Percentiles rank a stretch among this genome's conserved stretches.
phyloP scores from a whole-genome alignment of 2,797 vertebrate genomes.

The Leucoraja ocellata region DNA sequence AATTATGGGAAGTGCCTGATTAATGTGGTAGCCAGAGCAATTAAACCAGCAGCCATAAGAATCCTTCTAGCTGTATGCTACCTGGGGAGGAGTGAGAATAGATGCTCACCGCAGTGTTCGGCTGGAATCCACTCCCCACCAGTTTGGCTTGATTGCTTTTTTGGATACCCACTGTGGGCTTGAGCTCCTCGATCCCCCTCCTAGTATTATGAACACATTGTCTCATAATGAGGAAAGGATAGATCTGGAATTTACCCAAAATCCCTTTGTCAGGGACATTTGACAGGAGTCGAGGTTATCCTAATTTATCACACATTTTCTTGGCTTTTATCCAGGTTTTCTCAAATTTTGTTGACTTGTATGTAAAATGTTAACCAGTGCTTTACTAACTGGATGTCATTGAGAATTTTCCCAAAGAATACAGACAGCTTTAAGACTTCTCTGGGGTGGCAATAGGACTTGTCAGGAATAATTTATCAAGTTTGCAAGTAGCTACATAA shows the following conservation, averaged over 20 bases:
- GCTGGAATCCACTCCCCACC: slow-evolving; percentile 75
- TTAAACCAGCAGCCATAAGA: slow-evolving; percentile 77
- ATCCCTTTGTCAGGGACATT: slow-evolving; percentile 75
- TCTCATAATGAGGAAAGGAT: slow-evolving; percentile 64
- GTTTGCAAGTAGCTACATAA: background rate
- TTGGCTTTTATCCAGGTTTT: slow-evolving; percentile 36
- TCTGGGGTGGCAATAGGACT: background rate
- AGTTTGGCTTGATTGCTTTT: slow-evolving; percentile 87
- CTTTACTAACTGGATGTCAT: slow-evolving; percentile 20
- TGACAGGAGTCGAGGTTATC: slow-evolving; percentile 67
- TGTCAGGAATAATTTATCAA: background rate
- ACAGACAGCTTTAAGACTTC: background rate
- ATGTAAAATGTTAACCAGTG: slow-evolving; percentile 21
- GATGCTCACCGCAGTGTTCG: slow-evolving; percentile 61
- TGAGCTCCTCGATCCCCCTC: slow-evolving; percentile 65
- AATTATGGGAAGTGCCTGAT: slow-evolving; percentile 70
- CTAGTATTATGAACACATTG: slow-evolving; percentile 67
- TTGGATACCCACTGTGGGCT: slow-evolving; percentile 73
- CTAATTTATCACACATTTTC: slow-evolving; percentile 66
- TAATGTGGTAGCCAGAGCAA: slow-evolving; percentile 90
- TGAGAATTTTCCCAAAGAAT: slow-evolving; percentile 13
- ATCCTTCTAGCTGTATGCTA: slow-evolving; percentile 72
- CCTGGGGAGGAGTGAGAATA: slow-evolving; percentile 73
- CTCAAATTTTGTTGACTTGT: slow-evolving; percentile 18
- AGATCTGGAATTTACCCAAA: slow-evolving; percentile 83